These are phyloP conservation scores for Rhinolophus sinicus DNA, from an alignment of 2,113 vertebrate genomes.

Conservation along the genomic window DNA sequence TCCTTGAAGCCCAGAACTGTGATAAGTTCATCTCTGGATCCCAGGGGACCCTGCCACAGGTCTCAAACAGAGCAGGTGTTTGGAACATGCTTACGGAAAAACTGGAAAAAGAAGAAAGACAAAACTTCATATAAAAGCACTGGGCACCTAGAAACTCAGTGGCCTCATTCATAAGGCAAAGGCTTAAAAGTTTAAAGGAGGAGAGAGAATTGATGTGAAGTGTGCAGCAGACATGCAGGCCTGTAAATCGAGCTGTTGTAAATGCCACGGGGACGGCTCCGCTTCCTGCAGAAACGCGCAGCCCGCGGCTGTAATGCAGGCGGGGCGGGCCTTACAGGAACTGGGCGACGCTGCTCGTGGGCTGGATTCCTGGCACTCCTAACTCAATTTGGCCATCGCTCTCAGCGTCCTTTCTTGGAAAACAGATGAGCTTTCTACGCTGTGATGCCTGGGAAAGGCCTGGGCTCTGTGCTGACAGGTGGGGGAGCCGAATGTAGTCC, in stretches of 20 bases:
- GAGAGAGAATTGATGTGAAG: slow-evolving; percentile 36
- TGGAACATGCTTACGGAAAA: background rate
- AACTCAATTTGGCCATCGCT: slow-evolving; percentile 76
- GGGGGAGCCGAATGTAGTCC: background rate
- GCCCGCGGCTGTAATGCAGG: background rate
- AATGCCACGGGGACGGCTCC: background rate
- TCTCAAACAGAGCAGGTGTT: background rate
- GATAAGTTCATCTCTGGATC: background rate
- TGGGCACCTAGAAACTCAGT: background rate
- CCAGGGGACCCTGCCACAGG: background rate
- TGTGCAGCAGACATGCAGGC: background rate
- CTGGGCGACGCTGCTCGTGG: background rate
- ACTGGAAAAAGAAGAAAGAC: background rate
- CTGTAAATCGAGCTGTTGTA: slow-evolving; percentile 53
- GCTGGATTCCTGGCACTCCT: slow-evolving; percentile 75
- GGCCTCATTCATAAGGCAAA: slow-evolving; percentile 27
- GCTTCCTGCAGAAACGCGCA: background rate
- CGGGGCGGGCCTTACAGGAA: slow-evolving; percentile 66
- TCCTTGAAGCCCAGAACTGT: background rate
- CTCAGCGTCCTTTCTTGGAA: slow-evolving; percentile 74
- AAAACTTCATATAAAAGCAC: background rate
- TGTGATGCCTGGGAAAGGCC: background rate
- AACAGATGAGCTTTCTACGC: slow-evolving; percentile 53
- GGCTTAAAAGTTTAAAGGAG: slow-evolving; percentile 54
- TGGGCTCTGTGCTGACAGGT: background rate